Base-by-base conservation (phyloP, 2,888 invertebrate species). In the Ornithoptera alexandrae region DNA sequence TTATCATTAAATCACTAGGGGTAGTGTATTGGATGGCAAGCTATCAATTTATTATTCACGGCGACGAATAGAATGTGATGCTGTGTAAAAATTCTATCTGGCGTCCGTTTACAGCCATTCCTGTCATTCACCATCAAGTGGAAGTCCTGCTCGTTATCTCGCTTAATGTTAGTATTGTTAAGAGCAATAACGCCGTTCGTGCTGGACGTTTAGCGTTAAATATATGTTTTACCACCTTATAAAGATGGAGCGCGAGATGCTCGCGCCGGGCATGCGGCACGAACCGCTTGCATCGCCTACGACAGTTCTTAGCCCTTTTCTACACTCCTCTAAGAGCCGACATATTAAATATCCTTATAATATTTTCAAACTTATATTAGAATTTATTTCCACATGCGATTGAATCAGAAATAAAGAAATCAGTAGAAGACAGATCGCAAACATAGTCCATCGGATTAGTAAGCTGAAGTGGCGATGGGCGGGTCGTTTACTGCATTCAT, bases 151-250 rank as follows among this genome's bases (percentile, higher is more conserved):
- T 46, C 15, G 46, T 46, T 5, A 5, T 30, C 30, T 30, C 30
- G 30, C 30, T 30, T 30, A 30, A 30, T 30, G 30, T 30, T 30
- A 30, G 30, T 5, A 30, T 30, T 30, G 30, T 30, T 30, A 30
- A 30, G 30, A 30, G 30, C 30, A 84, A 79, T 79, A 80, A 76
- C 72, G 78, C 78, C 74, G 76, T 80, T 86, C 89, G 87, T 86
- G 89, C 84, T 81, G 79, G 82, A 79, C 84, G 83, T 87, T 90
- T 90, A 91, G 86, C 88, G 89, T 92, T 91, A 90, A 91, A 91
- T 91, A 91, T 91, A 91, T 91, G 92, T 92, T 92, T 92, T 91
- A 92, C 90, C 92, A 91, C 92, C 89, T 92, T 91, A 90, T 91
- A 91, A 90, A 91, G 91, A 91, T 90, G 84, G 88, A 83, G 89